These are phyloP conservation scores for Sebastes dallii DNA, from an alignment of 2,797 vertebrate genomes.

Conservation along the genomic window DNA sequence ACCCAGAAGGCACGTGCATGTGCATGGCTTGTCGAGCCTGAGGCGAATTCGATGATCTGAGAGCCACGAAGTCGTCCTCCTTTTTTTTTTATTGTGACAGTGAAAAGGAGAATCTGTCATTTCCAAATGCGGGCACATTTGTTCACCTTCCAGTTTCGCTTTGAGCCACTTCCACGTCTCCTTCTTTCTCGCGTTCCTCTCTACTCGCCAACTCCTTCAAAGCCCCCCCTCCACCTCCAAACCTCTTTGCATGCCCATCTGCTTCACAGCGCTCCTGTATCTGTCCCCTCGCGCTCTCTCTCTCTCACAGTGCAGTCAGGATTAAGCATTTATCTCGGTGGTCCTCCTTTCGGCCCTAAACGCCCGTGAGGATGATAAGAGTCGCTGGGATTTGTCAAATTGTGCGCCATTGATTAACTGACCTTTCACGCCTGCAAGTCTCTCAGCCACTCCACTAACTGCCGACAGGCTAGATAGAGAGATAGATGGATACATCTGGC, in stretches of 20 bases:
- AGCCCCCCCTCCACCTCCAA: conserved; percentile 5
- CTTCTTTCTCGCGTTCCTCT: conserved; percentile 27
- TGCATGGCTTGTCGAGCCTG: conserved; percentile 50
- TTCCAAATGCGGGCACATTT: conserved; percentile 44
- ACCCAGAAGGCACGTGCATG: conserved; percentile 51
- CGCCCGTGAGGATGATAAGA: conserved; percentile 83
- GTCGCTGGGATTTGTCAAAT: conserved; percentile 88
- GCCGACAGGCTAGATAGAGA: conserved; percentile 82
- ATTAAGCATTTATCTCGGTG: conserved; percentile 85
- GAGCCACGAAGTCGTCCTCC: conserved; percentile 23
- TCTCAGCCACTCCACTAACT: conserved; percentile 82
- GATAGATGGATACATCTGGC: conserved; percentile 83
- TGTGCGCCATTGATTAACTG: conserved; percentile 87
- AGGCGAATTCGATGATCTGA: conserved; percentile 43
- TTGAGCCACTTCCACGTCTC: conserved; percentile 44
- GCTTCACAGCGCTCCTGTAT: conserved; percentile 40
- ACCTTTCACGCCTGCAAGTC: conserved; percentile 85
- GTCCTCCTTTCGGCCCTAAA: conserved; percentile 80
- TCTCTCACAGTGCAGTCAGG: conserved; percentile 56
- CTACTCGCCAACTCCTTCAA: conserved; percentile 18
- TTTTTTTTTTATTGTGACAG: conserved; percentile 35
- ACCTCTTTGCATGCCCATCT: conserved; percentile 61
- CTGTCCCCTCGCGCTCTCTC: conserved; percentile 42
- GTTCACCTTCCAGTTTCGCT: conserved; percentile 53
- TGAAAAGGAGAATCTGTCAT: conserved; percentile 54